Percentiles rank a stretch among this genome's conserved stretches.
These are phyloP conservation scores for Salvelinus namaycush DNA, from an alignment of 2,113 vertebrate genomes.

Conservation along the genomic window DNA sequence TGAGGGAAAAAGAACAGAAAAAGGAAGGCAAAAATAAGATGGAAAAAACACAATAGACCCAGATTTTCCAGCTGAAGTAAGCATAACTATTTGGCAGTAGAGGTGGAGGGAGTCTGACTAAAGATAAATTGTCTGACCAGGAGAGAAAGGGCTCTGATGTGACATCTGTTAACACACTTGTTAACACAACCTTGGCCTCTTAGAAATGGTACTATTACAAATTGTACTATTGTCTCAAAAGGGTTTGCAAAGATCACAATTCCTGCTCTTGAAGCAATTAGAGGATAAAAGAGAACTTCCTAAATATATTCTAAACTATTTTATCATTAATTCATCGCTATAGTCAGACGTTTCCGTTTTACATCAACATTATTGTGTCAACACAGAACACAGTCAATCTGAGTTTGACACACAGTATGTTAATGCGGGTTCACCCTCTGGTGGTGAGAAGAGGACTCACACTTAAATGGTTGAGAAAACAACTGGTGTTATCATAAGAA, in stretches of 20 bases:
- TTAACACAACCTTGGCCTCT: neutral
- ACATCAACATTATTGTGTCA: neutral
- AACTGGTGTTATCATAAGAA: too few relatives aligned
- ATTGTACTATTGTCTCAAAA: too few relatives aligned
- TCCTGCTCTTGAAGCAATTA: too few relatives aligned
- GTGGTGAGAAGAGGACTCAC: conserved; percentile 24
- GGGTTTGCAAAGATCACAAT: too few relatives aligned
- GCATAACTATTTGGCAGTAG: neutral
- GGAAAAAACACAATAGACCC: too few relatives aligned
- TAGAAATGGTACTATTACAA: neutral
- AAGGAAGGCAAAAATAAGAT: too few relatives aligned
- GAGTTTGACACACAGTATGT: neutral
- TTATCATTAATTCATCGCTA: too few relatives aligned
- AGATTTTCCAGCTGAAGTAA: conserved; percentile 19
- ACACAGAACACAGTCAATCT: neutral
- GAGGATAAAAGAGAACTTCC: too few relatives aligned
- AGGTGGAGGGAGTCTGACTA: too few relatives aligned
- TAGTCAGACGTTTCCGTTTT: neutral
- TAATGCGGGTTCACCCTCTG: conserved; percentile 33
- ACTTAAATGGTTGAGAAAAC: neutral
- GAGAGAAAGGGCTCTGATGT: neutral
- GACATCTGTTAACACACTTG: neutral
- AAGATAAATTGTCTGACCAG: neutral
- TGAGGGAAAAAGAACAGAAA: too few relatives aligned
- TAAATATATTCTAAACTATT: too few relatives aligned